These are phyloP conservation scores for Nomada fabriciana DNA, from an alignment of 2,888 invertebrate species.

Conservation along the genomic window DNA sequence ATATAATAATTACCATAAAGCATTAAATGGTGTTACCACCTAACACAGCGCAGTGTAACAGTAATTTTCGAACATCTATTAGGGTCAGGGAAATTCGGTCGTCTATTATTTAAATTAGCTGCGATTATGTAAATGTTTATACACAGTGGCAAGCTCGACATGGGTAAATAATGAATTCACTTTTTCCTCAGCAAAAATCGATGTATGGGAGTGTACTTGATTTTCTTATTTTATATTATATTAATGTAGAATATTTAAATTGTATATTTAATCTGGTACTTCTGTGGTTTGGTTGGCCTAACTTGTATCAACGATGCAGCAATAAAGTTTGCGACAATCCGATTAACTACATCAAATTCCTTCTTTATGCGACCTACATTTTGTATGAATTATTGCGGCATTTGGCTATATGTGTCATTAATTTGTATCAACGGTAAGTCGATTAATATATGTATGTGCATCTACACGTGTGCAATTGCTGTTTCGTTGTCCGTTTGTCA, in stretches of 20 bases:
- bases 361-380: neutral
- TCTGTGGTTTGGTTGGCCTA: constrained; percentile 9
- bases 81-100: too few relatives aligned
- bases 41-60: too few relatives aligned
- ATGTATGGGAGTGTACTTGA: neutral
- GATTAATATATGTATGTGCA: constrained; percentile 28
- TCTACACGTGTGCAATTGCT: constrained; percentile 3
- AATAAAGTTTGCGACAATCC: constrained; percentile 43
- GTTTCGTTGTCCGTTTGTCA: constrained; percentile 17
- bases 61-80: neutral
- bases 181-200: neutral
- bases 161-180: neutral
- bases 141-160: neutral
- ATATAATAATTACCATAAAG: too few relatives aligned
- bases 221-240: neutral
- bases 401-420: constrained; percentile 11
- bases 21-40: too few relatives aligned
- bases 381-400: neutral
- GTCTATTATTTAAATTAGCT: too few relatives aligned
- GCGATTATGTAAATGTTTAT: too few relatives aligned
- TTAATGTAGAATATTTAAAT: neutral
- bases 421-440: constrained; percentile 27
- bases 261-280: neutral
- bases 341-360: constrained; percentile 16
- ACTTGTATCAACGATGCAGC: constrained; percentile 38